Evolutionary conservation across 92 coral and sea anemone species (phyloP).

Genomic region (Zoanthus sansibaricus): DNA sequence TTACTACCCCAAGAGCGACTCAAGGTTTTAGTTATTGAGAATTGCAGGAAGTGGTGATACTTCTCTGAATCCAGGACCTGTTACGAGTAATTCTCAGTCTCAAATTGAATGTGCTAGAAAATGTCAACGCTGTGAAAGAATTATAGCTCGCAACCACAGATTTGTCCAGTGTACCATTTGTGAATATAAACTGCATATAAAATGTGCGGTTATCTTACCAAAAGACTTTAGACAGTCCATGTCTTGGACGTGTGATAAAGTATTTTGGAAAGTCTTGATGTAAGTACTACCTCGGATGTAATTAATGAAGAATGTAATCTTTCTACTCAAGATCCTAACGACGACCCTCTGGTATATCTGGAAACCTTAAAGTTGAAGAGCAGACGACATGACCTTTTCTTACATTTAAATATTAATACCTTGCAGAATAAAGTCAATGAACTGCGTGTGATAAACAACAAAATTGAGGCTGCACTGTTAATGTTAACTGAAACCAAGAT

Average conservation of each 20-base stretch:
- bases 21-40: conserved; percentile 28
- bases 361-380: too few relatives aligned
- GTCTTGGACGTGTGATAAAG: too few relatives aligned
- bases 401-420: conserved; percentile 49
- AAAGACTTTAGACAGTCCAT: too few relatives aligned
- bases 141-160: conserved; percentile 33
- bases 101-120: conserved; percentile 19
- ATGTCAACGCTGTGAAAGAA: conserved; percentile 39
- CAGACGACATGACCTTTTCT: conserved; percentile 13
- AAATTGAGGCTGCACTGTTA: conserved; percentile 18
- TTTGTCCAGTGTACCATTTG: conserved; percentile 1
- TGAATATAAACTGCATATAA: too few relatives aligned
- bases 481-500: conserved; percentile 56
- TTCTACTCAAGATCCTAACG: too few relatives aligned
- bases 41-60: conserved; percentile 41
- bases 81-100: background rate
- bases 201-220: too few relatives aligned
- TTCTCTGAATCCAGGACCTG: conserved; percentile 45
- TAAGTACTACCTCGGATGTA: too few relatives aligned
- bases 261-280: too few relatives aligned
- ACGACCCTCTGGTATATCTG: too few relatives aligned
- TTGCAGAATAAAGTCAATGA: conserved; percentile 45
- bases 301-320: too few relatives aligned
- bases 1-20: conserved; percentile 38
- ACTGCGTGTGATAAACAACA: conserved; percentile 46